phyloP scores from a whole-genome alignment of 2,888 invertebrate species.

The Pollenia griseotomentosa region DNA sequence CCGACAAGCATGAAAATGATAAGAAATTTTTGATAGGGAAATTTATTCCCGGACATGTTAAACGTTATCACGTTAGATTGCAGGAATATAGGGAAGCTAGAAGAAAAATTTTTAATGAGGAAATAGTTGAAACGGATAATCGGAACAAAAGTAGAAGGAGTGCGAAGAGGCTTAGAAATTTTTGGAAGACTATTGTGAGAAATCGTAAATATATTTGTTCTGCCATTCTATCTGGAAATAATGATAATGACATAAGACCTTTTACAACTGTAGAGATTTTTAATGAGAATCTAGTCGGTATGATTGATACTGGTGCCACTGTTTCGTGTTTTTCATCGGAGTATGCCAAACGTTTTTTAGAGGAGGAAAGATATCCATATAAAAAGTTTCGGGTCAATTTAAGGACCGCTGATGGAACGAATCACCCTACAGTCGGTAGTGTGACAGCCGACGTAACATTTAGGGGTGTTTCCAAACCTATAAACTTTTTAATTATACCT shows the following conservation, averaged over 20 bases:
- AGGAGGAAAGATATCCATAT: not conserved
- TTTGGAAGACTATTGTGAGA: not conserved
- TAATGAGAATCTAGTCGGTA: not conserved
- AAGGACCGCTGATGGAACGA: constrained; percentile 16
- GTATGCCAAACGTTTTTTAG: not conserved
- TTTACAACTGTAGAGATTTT: too few relatives aligned
- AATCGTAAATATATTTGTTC: too few relatives aligned
- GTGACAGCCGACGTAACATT: not conserved
- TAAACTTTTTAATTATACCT: not conserved
- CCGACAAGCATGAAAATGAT: not conserved
- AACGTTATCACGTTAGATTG: not conserved
- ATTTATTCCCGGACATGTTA: not conserved
- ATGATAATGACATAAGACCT: too few relatives aligned
- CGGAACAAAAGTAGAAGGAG: not conserved
- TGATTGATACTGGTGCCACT: constrained; percentile 16
- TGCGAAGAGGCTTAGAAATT: not conserved
- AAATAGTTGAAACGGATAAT: not conserved
- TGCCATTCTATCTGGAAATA: too few relatives aligned
- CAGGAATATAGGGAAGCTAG: not conserved
- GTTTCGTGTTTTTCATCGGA: constrained; percentile 17
- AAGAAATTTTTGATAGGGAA: not conserved
- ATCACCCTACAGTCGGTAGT: constrained; percentile 5
- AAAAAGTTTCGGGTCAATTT: not conserved
- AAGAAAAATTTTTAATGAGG: not conserved
- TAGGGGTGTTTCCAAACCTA: not conserved